Evolutionary conservation across 2,797 vertebrate species (phyloP), one percentile per base, ranked within the genome.

Genomic region (Acrossocheilus fasciatus): DNA sequence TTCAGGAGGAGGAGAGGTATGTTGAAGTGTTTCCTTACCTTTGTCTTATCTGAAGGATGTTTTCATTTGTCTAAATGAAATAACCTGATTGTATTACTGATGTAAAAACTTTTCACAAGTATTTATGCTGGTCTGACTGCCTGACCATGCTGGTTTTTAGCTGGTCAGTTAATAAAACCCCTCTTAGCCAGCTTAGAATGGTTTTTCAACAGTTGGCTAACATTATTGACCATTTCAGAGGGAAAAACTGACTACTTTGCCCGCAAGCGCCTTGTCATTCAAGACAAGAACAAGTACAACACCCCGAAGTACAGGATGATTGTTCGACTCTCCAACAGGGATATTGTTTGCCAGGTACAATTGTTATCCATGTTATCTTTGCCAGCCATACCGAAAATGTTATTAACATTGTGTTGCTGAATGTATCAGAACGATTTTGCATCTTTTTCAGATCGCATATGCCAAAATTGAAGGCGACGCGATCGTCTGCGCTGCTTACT

Each of bases 211-310:
- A 45, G 17, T n/a, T 59, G 4, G 11, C 76, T 59, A 39, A 86
- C 12, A 64, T n/a, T 26, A 7, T 50, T 66, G 10, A 17, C 4
- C 9, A 26, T 83, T 94, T 54, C 92, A 99, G 98, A 99, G 97
- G 98, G 98, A 82, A 99, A 99, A 91, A 99, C 98, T 1, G 98
- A 99, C 94, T 99, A 96, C 89, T 99, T 97, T 93, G 98, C 98
- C 73, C 97, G 98, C 0, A 99, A 99, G 43, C 97, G 98, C 87
- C 95, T 99, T 92, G 98, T 99, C 0, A 95, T 99, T 83, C 98
- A 99, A 88, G 98, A 99, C 88, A 99, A 99, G 93, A 99, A 99
- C 93, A 99, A 99, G 93, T 99, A 99, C 95, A 99, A 99, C 93
- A 99, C 98, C 54, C 98, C 98, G 8, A 99, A 99, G 86, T 99